Base-by-base conservation (phyloP, 2,113 vertebrate genomes). In the Etia nguti region DNA sequence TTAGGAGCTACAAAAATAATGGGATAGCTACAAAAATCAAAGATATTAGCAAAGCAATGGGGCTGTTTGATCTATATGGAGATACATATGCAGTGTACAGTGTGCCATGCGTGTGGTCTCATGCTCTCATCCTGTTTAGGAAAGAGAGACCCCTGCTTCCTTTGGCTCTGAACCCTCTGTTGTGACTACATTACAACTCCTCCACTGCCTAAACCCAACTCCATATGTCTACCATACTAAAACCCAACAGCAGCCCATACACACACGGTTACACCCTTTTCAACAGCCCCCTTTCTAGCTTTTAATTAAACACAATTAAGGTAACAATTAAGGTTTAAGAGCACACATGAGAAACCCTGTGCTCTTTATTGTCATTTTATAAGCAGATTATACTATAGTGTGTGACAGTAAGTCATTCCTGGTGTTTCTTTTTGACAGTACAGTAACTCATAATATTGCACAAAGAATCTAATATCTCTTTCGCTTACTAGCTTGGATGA, bases 161-260 rank as follows among this genome's bases (percentile, higher is more conserved):
- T 97, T 97, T 98, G 97, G 97, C 97, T 96, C 96, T 96, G 96
- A 93, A 96, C 92, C 92, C 96, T 95, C 96, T 97, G 97, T 98
- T 98, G 96, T 97, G 97, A 98, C 97, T 97, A 96, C 97, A 97
- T 97, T 97, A 97, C 89, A 92, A 91, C 92, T 54, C 86, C 83
- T 86, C 81, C 80, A 52, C 73, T 65, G 65, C 62, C n/a, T 84
- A 89, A 89, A 80, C 88, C 82, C 92, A 79, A 0, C 86, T 84
- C 86, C 92, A 89, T 86, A 91, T 91, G 90, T 92, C 86, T 86
- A 54, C 59, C 82, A 84, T 84, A 89, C 60, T 34, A 24, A 52
- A 62, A 22, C 56, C 77, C 59, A 31, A 26, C 62, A 50, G 29
- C 29, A 77, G 86, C 46, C 41, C 46, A 46, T 6, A 65, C 29